These are phyloP conservation scores for Drosophila cracens DNA, from an alignment of 2,888 invertebrate genomes.

Conservation along the genomic window DNA sequence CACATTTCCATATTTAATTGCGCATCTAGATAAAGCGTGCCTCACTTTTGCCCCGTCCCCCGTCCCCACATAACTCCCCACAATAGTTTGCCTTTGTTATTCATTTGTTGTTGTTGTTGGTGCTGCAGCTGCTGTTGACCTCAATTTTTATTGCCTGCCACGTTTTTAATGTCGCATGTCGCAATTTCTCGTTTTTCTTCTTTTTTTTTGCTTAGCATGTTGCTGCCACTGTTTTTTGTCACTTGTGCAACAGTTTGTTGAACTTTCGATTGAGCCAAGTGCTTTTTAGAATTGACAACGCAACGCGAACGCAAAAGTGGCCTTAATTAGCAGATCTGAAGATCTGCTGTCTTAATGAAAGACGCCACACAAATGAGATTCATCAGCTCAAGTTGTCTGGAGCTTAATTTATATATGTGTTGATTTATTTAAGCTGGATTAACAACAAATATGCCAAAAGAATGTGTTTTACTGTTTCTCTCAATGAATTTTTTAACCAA, in stretches of 20 bases:
- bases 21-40: constrained; percentile 74
- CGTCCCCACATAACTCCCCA: constrained; percentile 13
- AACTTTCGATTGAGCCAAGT: constrained; percentile 59
- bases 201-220: constrained; percentile 8
- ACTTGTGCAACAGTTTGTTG: constrained; percentile 76
- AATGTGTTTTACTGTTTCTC: not conserved
- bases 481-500: not conserved
- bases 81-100: constrained; percentile 54
- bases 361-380: not conserved
- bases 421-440: not conserved
- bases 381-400: not conserved
- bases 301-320: constrained; percentile 28
- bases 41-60: constrained; percentile 22
- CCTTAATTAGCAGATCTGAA: constrained; percentile 29
- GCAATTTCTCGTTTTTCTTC: constrained; percentile 48
- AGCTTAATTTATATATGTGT: not conserved
- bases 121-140: constrained; percentile 69
- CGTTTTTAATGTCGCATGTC: constrained; percentile 78
- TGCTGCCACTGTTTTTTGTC: constrained; percentile 33
- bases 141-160: constrained; percentile 78
- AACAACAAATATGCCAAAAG: not conserved
- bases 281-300: constrained; percentile 46
- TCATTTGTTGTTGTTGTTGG: constrained; percentile 60
- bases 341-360: constrained; percentile 1
- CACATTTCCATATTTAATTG: constrained; percentile 80